Base-by-base conservation (phyloP, 1,140 invertebrate species). In the Tigriopus japonicus region DNA sequence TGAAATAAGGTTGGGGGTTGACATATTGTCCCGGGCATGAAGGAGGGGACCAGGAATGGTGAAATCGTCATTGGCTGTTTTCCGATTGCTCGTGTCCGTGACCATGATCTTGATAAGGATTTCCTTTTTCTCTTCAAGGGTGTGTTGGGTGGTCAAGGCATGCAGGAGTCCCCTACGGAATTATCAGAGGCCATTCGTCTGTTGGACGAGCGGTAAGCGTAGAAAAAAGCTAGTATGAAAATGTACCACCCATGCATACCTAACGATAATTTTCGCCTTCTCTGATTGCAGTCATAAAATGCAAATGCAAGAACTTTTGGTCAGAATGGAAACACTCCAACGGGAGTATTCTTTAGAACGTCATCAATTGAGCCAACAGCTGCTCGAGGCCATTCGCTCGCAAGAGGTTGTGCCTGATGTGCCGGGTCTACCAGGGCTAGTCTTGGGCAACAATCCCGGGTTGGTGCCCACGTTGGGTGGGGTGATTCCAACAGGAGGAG, bases 261-360 rank as follows among this genome's bases (percentile, higher is more conserved):
- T n/a, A n/a, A n/a, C n/a, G n/a, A n/a, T 28, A 54, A 1, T 28
- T 15, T 21, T 10, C 35, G 1, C 24, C 17, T 6, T 21, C 17
- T 54, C 45, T 3, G 45, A 6, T 49, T 54, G 2, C 28, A 58
- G 55, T 3, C 55, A 58, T 58, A 58, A 58, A 23, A 28, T 41
- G 23, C 55, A 58, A 58, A 58, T 58, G 28, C 41, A 41, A 23
- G 55, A 58, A 42, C 21, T 58, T 5, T 15, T 19, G 28, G 15
- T 23, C n/a, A 14, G 55, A 14, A 58, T 58, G 55, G 55, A 58
- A 13, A 15, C 21, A 41, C 40, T 58, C 21, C 17, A 43, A 12
- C 55, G 40, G 3, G 55, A 58, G n/a, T 58, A 58, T 23, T 41
- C 15, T 40, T 17, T 13, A 17, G 55, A 58, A n/a, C 35, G 55